phyloP scores from a whole-genome alignment of 2,888 invertebrate genomes.

The Caenorhabditis japonica region DNA sequence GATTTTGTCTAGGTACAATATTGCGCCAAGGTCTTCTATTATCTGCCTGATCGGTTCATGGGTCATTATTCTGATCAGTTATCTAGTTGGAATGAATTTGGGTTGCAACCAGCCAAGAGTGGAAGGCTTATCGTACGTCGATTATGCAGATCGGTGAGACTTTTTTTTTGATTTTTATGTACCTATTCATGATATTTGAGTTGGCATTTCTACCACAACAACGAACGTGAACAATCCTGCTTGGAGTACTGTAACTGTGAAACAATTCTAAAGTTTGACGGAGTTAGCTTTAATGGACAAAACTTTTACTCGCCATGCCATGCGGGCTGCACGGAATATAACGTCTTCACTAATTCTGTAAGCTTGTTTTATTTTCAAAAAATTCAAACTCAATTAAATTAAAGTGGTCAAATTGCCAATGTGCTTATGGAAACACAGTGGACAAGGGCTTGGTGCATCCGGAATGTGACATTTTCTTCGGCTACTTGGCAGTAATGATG shows the following conservation, averaged over 20 bases:
- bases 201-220: slow-evolving; percentile 47
- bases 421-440: slow-evolving; percentile 43
- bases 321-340: slow-evolving; percentile 82
- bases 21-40: slow-evolving; percentile 59
- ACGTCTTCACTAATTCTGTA: slow-evolving; percentile 47
- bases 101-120: slow-evolving; percentile 63
- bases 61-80: slow-evolving; percentile 62
- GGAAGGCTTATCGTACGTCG: slow-evolving; percentile 48
- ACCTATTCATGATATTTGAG: slow-evolving; percentile 13
- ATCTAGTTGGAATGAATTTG: slow-evolving; percentile 60
- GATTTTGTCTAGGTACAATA: slow-evolving; percentile 62
- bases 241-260: slow-evolving; percentile 53
- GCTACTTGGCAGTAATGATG: slow-evolving; percentile 67
- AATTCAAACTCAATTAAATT: neutral
- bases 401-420: slow-evolving; percentile 65
- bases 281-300: slow-evolving; percentile 81
- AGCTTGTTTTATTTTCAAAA: neutral
- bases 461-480: slow-evolving; percentile 56
- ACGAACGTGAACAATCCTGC: slow-evolving; percentile 35
- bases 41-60: slow-evolving; percentile 62
- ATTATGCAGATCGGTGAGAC: slow-evolving; percentile 30
- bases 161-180: neutral
- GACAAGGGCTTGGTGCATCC: slow-evolving; percentile 58
- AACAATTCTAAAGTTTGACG: slow-evolving; percentile 80
- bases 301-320: slow-evolving; percentile 85